These are phyloP conservation scores for Brenthis daphne DNA, from an alignment of 2,888 invertebrate genomes.

Conservation along the genomic window DNA sequence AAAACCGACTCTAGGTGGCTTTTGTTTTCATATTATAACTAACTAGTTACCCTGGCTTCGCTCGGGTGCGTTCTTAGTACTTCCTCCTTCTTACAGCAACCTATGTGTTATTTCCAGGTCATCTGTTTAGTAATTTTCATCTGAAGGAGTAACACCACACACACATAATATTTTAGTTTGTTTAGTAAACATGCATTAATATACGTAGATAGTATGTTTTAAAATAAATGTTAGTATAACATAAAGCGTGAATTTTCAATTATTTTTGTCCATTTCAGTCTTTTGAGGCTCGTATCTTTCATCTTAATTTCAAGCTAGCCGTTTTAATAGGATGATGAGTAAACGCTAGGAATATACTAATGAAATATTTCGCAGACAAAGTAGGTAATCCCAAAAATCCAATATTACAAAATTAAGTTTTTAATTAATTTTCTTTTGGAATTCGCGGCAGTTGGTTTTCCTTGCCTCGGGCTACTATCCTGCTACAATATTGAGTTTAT, in stretches of 20 bases:
- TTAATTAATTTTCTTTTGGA: slow-evolving; percentile 72
- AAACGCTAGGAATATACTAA: slow-evolving; percentile 41
- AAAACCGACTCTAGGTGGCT: background rate
- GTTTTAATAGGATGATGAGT: slow-evolving; percentile 35
- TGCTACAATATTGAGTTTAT: slow-evolving; percentile 53
- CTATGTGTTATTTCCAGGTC: too few relatives aligned
- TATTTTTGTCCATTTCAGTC: slow-evolving; percentile 19
- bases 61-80: too few relatives aligned
- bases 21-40: too few relatives aligned
- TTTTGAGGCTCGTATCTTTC: slow-evolving; percentile 15
- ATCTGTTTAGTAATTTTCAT: too few relatives aligned
- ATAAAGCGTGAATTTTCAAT: slow-evolving; percentile 18
- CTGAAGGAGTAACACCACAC: too few relatives aligned
- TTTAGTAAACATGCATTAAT: too few relatives aligned
- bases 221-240: background rate
- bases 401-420: slow-evolving; percentile 68
- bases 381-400: slow-evolving; percentile 58
- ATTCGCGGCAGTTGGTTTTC: slow-evolving; percentile 58
- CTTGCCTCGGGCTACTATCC: slow-evolving; percentile 52
- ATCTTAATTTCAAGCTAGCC: slow-evolving; percentile 31
- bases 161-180: too few relatives aligned
- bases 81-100: too few relatives aligned
- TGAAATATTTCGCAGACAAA: slow-evolving; percentile 50
- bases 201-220: background rate
- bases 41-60: too few relatives aligned